Conservation (phyloP, 2,888 invertebrate species). For the Drosophila kambysellisi region DNA sequence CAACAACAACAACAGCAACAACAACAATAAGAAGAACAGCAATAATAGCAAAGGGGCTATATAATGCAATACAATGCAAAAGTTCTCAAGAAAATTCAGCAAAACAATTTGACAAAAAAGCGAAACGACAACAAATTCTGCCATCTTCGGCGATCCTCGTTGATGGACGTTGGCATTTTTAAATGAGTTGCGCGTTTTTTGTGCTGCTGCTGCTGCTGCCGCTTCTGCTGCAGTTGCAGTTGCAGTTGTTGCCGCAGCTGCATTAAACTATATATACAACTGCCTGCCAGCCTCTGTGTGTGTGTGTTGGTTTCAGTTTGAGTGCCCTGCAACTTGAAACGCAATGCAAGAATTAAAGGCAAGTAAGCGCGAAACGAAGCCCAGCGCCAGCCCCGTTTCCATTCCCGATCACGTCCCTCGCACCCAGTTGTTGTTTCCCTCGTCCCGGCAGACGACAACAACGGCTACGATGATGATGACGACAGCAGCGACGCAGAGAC, state of each 20-base stretch:
- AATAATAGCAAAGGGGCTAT: conserved; percentile 44
- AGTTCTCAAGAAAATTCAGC: conserved; percentile 82
- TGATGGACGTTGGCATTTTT: conserved; percentile 82
- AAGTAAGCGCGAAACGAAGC: conserved; percentile 74
- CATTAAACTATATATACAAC: conserved; percentile 74
- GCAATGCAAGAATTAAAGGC: conserved; percentile 81
- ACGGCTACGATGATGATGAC: conserved; percentile 46
- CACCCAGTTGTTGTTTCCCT: conserved; percentile 42
- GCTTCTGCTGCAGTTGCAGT: conserved; percentile 24
- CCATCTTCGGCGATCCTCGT: conserved; percentile 82
- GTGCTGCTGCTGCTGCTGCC: conserved; percentile 29
- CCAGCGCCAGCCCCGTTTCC: conserved; percentile 23
- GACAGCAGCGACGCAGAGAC: conserved; percentile 38
- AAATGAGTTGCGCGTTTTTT: conserved; percentile 81
- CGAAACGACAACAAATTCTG: conserved; percentile 82
- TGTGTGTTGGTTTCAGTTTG: conserved; percentile 45
- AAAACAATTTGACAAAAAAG: conserved; percentile 82
- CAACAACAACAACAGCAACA: conserved; percentile 15
- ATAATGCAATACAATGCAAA: conserved; percentile 79
- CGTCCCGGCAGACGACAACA: conserved; percentile 38
- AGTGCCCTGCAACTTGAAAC: conserved; percentile 80
- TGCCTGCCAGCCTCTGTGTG: conserved; percentile 45
- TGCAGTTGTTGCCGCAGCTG: conserved; percentile 75
- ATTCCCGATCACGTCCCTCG: not conserved
- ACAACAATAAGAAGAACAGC: conserved; percentile 32